Evolutionary conservation across 1,140 invertebrate genomes (phyloP), one percentile per base, ranked within the genome.

Genomic region (Drosophila ananassae): DNA sequence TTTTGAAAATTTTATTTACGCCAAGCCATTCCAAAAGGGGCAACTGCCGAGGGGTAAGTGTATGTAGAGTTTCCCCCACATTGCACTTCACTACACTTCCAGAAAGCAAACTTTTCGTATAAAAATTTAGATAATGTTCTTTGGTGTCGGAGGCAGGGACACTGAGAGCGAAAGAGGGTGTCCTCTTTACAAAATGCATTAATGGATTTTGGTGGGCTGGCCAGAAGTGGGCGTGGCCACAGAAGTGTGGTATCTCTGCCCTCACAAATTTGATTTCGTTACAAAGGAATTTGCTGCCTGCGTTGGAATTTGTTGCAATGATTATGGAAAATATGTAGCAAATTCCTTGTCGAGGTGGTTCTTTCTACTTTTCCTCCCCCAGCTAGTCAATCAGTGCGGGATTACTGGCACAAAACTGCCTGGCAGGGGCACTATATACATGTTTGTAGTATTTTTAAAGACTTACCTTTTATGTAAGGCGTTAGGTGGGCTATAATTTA

Each of bases 111-210:
- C 63, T 85, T 85, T 85, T 85, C 81, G 69, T 83, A 85, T 85
- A 81, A 85, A 85, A 85, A 85, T 85, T 66, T 87, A 78, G 81
- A 85, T 87, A 85, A 85, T 85, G 81, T 75, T 75, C 28, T 54
- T n/a, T 22, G 30, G 30, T 28, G 25, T 28, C 7, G 5, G 25
- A 28, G 4, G 7, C 25, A 6, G 56, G 37, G 9, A 53, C 24
- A 24, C 12, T 24, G 48, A 13, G 39, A n/a, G 61, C 28, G 9
- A 1, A 25, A 30, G 17, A 68, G n/a, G 10, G 41, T 6, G 41
- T 51, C 28, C 51, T 68, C 48, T 32, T 57, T 69, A 53, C 37
- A 41, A 64, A 64, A 72, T 61, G 57, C 67, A 73, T 73, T 73
- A 74, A 74, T 74, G 67, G 41, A 73, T 73, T 72, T 61, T 12